Base-by-base conservation (phyloP, 2,113 vertebrate genomes). In the Ammodytes marinus region DNA sequence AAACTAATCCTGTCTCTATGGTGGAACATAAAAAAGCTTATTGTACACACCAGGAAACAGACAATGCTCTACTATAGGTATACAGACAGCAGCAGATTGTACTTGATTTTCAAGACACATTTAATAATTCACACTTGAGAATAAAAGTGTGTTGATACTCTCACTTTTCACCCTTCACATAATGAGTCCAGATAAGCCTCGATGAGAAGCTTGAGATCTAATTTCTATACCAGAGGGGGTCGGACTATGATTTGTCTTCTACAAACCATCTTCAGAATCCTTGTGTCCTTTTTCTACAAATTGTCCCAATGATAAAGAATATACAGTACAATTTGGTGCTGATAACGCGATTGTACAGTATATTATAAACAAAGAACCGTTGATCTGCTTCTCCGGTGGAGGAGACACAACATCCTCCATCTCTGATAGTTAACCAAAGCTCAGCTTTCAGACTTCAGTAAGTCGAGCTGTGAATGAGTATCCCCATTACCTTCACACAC, bases 321-420 rank as follows among this genome's bases (percentile, higher is more conserved):
- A 2, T 65, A 5, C 37, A n/a, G 14, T 6, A n/a, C 47, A 47
- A 39, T 27, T 17, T 49, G 60, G 13, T 47, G 2, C 69, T 65
- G 55, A 80, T 71, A 64, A 72, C 52, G 47, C 45, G 10, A 59
- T 5, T 19, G 12, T 54, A 27, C 11, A 12, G 58, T 6, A 72
- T 74, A 47, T 59, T 6, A 72, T 74, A 47, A 54, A 69, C 74
- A 81, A 81, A 79, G 64, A 45, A 37, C 11, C 59, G n/a, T 54
- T 80, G 86, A 72, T 80, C 54, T 14, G 63, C 67, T 39, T 75
- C 77, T 58, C 37, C 65, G 15, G 64, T n/a, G 40, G 59, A 61
- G 14, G 50, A 74, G 79, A 77, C 37, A 54, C 69, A 59, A 71
- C 52, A 65, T 72, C 54, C 70, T 53, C 59, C 66, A 59, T 69